Evolutionary conservation across 2,888 invertebrate species (phyloP).

Genomic region (Eucera pruinosa): DNA sequence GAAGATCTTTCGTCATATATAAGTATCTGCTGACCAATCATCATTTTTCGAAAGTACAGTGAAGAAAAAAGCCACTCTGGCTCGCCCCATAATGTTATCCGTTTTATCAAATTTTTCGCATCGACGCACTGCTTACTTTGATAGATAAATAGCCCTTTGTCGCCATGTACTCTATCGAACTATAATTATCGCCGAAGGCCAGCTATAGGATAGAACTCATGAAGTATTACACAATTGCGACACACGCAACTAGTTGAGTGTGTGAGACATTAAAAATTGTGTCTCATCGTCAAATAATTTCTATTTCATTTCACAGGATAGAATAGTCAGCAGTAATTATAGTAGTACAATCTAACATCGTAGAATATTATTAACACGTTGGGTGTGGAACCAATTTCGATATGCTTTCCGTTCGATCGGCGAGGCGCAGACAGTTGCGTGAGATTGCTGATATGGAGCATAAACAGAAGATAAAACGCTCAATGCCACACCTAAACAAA

Average conservation of each 20-base stretch:
- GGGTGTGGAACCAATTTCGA: too few species aligned
- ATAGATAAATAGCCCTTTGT: conserved; percentile 51
- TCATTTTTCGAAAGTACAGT: not conserved
- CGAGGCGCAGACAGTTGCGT: too few species aligned
- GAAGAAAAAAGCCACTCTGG: not conserved
- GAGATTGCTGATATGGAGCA: too few species aligned
- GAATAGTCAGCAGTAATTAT: not conserved
- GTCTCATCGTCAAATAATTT: conserved; percentile 7
- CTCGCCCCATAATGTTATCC: conserved; percentile 6
- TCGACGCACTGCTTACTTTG: conserved; percentile 53
- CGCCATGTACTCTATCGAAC: conserved; percentile 33
- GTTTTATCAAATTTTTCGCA: conserved; percentile 21
- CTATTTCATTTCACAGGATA: conserved; percentile 10
- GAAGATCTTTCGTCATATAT: not conserved
- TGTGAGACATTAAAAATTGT: conserved; percentile 29
- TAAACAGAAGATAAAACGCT: too few species aligned
- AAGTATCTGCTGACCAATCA: not conserved
- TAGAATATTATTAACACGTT: conserved; percentile 7
- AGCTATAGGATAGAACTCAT: conserved; percentile 3
- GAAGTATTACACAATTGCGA: conserved; percentile 32
- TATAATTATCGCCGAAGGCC: conserved; percentile 50
- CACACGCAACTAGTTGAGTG: conserved; percentile 6
- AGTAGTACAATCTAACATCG: not conserved
- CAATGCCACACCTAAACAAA: too few species aligned
- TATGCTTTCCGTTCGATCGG: too few species aligned